Evolutionary conservation across 2,888 invertebrate species (phyloP), one percentile per base, ranked within the genome.

Genomic region (Dyspetes luteomarginatus): DNA sequence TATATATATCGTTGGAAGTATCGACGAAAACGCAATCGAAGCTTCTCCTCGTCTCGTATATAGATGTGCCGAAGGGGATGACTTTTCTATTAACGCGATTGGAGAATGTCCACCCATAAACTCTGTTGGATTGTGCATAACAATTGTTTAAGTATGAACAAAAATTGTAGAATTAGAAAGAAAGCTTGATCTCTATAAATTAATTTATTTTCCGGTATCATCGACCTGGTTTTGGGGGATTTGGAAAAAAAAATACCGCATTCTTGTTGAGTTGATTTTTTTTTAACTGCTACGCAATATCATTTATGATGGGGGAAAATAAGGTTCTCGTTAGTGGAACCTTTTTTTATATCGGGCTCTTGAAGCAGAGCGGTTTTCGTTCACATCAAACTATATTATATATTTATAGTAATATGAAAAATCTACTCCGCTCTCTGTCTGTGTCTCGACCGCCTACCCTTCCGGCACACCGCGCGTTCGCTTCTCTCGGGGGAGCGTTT

Each of bases 21-120:
- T 73, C 62, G 77, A 64, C 56, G 80, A 17, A 48, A 76, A 68
- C 68, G 79, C 74, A 58, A 69, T 65, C 71, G 81, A 81, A 83
- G 83, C 81, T 82, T 84, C 77, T 82, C 68, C 78, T 79, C 65
- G 67, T 58, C 68, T 64, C 30, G 19, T 50, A 12, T 19, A 65
- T 65, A 52, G 41, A 36, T 56, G 65, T 7, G 17, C 41, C 74
- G 81, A 60, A 83, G 84, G 84, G 74, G 84, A 89, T 90, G 88
- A 86, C 88, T 90, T 89, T 90, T 88, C 89, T 89, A 89, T 90
- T 89, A 90, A 86, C 85, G 83, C 85, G 89, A 90, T 90, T 90
- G 88, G 87, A 88, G 85, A 73, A 86, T 85, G 83, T 75, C 71
- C 52, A 19, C 74, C 22, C 36, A 12, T n/a, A 50, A 74, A 30